phyloP scores from a whole-genome alignment of 2,113 vertebrate genomes.

The Melozone crissalis region DNA sequence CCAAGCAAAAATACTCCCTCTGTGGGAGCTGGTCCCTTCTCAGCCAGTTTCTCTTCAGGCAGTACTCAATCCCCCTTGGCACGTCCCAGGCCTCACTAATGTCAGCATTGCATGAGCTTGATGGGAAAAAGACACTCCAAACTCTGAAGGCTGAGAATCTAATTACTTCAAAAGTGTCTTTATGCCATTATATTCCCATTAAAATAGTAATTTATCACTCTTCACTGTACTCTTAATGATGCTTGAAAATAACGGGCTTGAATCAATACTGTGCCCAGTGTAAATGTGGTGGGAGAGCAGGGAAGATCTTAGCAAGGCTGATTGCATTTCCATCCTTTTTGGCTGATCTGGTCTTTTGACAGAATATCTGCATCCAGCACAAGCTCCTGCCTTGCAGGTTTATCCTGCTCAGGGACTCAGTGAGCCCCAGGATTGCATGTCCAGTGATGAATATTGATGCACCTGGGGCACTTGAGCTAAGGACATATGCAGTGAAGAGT shows the following conservation, averaged over 20 bases:
- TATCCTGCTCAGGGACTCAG: neutral
- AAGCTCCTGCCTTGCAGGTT: neutral
- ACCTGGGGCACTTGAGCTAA: neutral
- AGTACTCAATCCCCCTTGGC: neutral
- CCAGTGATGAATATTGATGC: neutral
- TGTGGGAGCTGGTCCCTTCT: neutral
- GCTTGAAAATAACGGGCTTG: slow-evolving; percentile 39
- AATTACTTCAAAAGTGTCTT: slow-evolving; percentile 38
- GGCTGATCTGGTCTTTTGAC: neutral
- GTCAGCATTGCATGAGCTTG: neutral
- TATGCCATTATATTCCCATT: slow-evolving; percentile 40
- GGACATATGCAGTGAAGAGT: neutral
- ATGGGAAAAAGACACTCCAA: neutral
- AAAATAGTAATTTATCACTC: slow-evolving; percentile 27
- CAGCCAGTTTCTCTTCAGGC: neutral
- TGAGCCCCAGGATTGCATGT: neutral
- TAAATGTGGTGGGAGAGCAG: neutral
- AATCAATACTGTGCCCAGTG: neutral
- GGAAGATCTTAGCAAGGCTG: neutral
- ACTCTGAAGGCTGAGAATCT: neutral
- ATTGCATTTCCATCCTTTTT: neutral
- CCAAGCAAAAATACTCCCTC: neutral
- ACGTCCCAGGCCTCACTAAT: neutral
- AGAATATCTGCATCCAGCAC: neutral
- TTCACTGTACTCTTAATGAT: slow-evolving; percentile 25